phyloP scores from a whole-genome alignment of 2,888 invertebrate genomes.

The Exephanes ischioxanthus region DNA sequence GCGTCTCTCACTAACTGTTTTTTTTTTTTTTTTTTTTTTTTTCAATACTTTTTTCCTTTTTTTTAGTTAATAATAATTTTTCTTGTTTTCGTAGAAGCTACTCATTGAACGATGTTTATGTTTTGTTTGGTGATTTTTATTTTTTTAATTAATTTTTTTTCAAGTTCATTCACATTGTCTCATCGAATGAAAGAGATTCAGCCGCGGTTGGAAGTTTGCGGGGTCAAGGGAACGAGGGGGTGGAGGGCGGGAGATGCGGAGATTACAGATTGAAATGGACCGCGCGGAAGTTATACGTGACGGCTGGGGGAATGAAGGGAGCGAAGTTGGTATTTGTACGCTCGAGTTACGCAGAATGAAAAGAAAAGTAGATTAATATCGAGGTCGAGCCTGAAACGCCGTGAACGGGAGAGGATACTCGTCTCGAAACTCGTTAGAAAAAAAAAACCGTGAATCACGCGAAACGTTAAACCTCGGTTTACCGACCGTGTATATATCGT shows the following conservation, averaged over 20 bases:
- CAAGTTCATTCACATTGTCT: conserved; percentile 34
- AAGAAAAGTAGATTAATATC: conserved; percentile 27
- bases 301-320: conserved; percentile 42
- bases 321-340: conserved; percentile 1
- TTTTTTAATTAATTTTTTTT: conserved; percentile 48
- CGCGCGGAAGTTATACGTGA: conserved; percentile 39
- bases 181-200: conserved; percentile 57
- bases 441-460: conserved; percentile 43
- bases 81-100: conserved; percentile 69
- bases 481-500: conserved; percentile 7
- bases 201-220: conserved; percentile 70
- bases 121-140: conserved; percentile 65
- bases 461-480: conserved; percentile 64
- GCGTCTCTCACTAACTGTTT: conserved; percentile 83
- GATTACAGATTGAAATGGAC: conserved; percentile 53
- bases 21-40: conserved; percentile 72
- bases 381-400: conserved; percentile 17
- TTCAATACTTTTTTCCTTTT: conserved; percentile 63
- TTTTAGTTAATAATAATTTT: conserved; percentile 61
- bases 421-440: conserved; percentile 47
- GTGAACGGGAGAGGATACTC: conserved; percentile 24
- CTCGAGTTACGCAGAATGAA: conserved; percentile 24
- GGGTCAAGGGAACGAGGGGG: conserved; percentile 59
- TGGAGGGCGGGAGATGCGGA: not conserved
- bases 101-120: conserved; percentile 65